These are phyloP conservation scores for Onychomys leucogaster DNA, from an alignment of 2,797 vertebrate species.

Conservation along the genomic window DNA sequence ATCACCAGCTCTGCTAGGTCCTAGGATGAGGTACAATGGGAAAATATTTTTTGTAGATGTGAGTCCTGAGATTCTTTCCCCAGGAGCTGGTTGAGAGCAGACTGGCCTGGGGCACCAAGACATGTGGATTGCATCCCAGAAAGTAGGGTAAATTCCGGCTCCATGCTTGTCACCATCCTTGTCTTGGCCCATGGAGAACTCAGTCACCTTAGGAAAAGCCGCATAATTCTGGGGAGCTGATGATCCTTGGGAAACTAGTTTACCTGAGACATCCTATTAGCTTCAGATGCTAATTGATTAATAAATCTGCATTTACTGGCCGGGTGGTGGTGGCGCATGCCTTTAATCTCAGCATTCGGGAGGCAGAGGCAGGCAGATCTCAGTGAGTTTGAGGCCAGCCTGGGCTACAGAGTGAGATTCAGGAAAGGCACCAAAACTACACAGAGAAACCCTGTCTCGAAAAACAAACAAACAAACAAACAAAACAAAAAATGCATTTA, in stretches of 20 bases:
- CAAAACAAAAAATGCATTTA: no score
- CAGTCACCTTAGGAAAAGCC: slow-evolving; percentile 15
- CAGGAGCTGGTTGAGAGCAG: neutral
- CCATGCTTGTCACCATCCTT: neutral
- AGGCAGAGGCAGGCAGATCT: no score
- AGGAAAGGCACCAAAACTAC: no score
- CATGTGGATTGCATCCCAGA: no score
- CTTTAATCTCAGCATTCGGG: no score
- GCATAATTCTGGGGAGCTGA: neutral
- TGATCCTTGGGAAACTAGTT: slow-evolving; percentile 7
- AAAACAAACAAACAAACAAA: no score
- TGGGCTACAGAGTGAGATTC: no score
- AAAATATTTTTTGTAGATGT: slow-evolving; percentile 37
- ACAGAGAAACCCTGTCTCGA: no score
- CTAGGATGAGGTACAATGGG: neutral
- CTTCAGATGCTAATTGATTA: slow-evolving; percentile 49
- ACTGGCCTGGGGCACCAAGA: neutral
- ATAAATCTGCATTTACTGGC: neutral
- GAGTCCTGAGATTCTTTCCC: slow-evolving; percentile 48
- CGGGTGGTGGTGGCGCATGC: no score
- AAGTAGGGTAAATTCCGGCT: neutral
- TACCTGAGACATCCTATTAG: neutral
- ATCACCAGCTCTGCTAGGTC: neutral
- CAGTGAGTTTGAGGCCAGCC: no score
- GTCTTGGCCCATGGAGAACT: slow-evolving; percentile 15